These are phyloP conservation scores for Whitmania pigra DNA, from an alignment of 1,140 invertebrate genomes.

Conservation along the genomic window DNA sequence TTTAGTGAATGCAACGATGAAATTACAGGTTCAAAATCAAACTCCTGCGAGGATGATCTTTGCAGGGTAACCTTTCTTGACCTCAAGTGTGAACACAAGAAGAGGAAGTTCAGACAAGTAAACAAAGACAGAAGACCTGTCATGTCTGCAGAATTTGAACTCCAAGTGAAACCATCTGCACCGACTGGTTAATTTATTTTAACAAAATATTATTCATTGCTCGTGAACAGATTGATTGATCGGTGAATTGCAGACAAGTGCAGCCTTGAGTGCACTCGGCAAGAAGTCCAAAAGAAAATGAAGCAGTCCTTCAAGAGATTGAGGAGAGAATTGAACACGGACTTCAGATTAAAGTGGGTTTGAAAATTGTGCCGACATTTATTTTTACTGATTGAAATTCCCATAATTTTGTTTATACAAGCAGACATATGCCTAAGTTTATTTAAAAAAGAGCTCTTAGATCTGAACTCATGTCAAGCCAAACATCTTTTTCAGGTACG, in stretches of 20 bases:
- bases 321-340: neutral
- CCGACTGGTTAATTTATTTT: slow-evolving; percentile 19
- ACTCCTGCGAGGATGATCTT: slow-evolving; percentile 13
- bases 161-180: slow-evolving; percentile 25
- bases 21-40: neutral
- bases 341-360: too few species aligned
- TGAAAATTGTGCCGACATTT: too few species aligned
- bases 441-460: too few species aligned
- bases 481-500: slow-evolving; percentile 25
- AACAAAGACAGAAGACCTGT: slow-evolving; percentile 12
- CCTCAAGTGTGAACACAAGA: slow-evolving; percentile 16
- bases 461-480: too few species aligned
- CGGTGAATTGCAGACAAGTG: slow-evolving; percentile 8
- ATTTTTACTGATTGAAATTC: too few species aligned
- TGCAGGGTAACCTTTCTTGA: slow-evolving; percentile 15
- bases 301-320: slow-evolving; percentile 14
- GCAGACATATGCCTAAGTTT: too few species aligned
- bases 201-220: neutral
- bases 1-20: neutral
- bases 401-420: too few species aligned
- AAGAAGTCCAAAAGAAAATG: slow-evolving; percentile 15
- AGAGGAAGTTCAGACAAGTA: slow-evolving; percentile 15
- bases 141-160: slow-evolving; percentile 29
- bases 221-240: too few species aligned
- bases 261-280: neutral